These are phyloP conservation scores for Brachymystax lenok DNA, from an alignment of 2,797 vertebrate genomes.

Conservation along the genomic window DNA sequence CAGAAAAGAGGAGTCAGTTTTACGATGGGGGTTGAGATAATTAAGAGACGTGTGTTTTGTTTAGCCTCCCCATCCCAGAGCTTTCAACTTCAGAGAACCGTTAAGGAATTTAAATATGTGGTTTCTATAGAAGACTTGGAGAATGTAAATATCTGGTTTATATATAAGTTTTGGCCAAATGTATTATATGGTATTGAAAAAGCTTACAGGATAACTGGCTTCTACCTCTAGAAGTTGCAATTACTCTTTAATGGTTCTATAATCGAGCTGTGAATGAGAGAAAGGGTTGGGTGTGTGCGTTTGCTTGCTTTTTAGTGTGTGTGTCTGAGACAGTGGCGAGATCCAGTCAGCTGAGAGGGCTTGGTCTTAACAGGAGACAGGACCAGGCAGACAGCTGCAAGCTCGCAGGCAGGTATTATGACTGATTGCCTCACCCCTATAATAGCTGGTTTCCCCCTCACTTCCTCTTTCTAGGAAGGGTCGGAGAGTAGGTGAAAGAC, in stretches of 20 bases:
- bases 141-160: slow-evolving; percentile 5
- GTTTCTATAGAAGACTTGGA: slow-evolving; percentile 17
- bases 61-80: slow-evolving; percentile 31
- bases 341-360: slow-evolving; percentile 64
- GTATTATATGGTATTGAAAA: slow-evolving; percentile 1
- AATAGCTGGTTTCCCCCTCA: too few species aligned
- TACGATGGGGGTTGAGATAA: slow-evolving; percentile 44
- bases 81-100: slow-evolving; percentile 46
- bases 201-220: too few species aligned
- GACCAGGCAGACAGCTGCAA: background rate
- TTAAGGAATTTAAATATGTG: slow-evolving; percentile 21
- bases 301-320: slow-evolving; percentile 16
- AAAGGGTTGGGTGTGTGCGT: slow-evolving; percentile 3
- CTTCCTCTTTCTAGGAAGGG: background rate
- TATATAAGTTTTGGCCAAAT: too few species aligned
- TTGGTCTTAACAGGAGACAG: slow-evolving; percentile 40
- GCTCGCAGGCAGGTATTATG: background rate
- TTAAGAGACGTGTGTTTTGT: slow-evolving; percentile 52
- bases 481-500: background rate
- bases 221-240: background rate
- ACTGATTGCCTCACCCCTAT: background rate
- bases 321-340: background rate
- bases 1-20: slow-evolving; percentile 38
- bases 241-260: background rate
- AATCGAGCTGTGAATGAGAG: background rate